Evolutionary conservation across 1,140 invertebrate genomes (phyloP).

Genomic region (Hypothenemus hampei): DNA sequence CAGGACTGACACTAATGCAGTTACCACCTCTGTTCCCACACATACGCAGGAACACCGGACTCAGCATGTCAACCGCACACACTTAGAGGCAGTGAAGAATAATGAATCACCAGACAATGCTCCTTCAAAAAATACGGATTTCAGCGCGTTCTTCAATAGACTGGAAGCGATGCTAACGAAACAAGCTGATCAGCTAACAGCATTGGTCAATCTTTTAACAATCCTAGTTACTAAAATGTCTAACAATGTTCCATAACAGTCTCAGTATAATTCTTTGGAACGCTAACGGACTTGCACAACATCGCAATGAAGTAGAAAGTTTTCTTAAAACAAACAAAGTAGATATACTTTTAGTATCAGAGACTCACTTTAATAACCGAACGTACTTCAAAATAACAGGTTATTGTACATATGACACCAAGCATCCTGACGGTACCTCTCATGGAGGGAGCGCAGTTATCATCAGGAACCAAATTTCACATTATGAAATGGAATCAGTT

Average conservation of each 20-base stretch:
- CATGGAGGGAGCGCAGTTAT: conserved; percentile 35
- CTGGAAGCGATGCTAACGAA: not conserved
- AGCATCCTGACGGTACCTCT: conserved; percentile 33
- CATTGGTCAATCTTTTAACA: conserved; percentile 27
- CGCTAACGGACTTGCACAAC: conserved; percentile 31
- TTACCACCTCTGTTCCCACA: conserved; percentile 1
- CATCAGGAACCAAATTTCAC: conserved; percentile 23
- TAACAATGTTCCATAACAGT: conserved; percentile 6
- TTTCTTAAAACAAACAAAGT: conserved; percentile 33
- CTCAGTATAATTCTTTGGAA: conserved; percentile 30
- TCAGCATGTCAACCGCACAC: not conserved
- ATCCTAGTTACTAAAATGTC: conserved; percentile 28
- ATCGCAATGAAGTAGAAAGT: conserved; percentile 25
- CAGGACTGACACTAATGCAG: not conserved
- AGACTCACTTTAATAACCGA: conserved; percentile 36
- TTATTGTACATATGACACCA: conserved; percentile 28
- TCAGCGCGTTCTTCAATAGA: not conserved
- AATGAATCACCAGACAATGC: not conserved
- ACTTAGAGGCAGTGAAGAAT: not conserved
- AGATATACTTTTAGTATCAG: conserved; percentile 34
- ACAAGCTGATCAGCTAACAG: conserved; percentile 16
- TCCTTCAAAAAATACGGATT: not conserved
- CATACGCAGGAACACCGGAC: conserved; percentile 3
- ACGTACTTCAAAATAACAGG: conserved; percentile 26
- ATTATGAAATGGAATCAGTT: conserved; percentile 22